These are phyloP conservation scores for Coendou prehensilis DNA, from an alignment of 2,797 vertebrate genomes.

Conservation along the genomic window DNA sequence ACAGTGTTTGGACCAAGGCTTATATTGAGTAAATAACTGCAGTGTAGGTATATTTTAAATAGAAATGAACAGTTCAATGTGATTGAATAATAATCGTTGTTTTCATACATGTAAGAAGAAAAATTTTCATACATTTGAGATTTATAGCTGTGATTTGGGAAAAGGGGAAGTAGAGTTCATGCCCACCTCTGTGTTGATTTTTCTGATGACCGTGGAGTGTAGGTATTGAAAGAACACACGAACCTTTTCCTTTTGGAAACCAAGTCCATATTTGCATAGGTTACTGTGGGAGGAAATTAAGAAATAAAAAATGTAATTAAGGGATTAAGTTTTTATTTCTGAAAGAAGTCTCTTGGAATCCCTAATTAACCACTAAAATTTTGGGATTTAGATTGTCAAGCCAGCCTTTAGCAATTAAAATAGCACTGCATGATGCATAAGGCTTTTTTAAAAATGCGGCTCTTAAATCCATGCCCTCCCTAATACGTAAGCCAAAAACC, in stretches of 20 bases:
- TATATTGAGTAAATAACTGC: not conserved
- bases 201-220: not conserved
- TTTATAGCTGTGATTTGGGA: conserved; percentile 40
- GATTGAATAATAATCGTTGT: conserved; percentile 9
- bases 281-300: conserved; percentile 74
- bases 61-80: conserved; percentile 9
- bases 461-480: not conserved
- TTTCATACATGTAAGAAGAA: conserved; percentile 34
- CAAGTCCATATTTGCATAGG: conserved; percentile 68
- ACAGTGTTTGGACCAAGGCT: not conserved
- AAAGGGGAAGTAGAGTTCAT: not conserved
- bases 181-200: not conserved
- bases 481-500: not conserved
- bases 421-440: not conserved
- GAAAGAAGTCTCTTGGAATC: conserved; percentile 70
- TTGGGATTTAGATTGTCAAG: conserved; percentile 73
- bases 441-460: conserved; percentile 24
- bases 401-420: conserved; percentile 51
- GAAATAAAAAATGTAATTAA: conserved; percentile 79
- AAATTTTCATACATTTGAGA: not conserved
- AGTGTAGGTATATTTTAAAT: not conserved
- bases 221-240: not conserved
- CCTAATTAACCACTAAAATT: conserved; percentile 78
- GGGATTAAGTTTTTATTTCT: conserved; percentile 81
- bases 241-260: conserved; percentile 55